Conservation (phyloP, 2,113 vertebrate genomes). For the Cyprinus carpio region DNA sequence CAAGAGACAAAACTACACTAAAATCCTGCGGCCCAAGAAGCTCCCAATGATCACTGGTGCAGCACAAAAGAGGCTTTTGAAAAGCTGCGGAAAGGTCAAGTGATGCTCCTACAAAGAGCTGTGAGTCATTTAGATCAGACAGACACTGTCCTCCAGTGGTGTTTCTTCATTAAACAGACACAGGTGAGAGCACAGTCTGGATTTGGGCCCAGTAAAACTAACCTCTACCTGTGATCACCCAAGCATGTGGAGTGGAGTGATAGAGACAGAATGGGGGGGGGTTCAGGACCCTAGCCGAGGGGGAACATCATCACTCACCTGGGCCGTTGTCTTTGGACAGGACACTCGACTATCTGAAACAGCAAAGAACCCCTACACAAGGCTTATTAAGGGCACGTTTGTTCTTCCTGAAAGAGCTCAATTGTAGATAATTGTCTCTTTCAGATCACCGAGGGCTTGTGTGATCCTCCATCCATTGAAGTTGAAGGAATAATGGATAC, state of each 20-base stretch:
- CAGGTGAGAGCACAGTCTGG: conserved; percentile 36
- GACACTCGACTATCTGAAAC: conserved; percentile 49
- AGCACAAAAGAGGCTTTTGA: conserved; percentile 38
- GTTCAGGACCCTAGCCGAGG: conserved; percentile 54
- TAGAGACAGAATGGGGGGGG: conserved; percentile 47
- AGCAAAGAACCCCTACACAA: conserved; percentile 57
- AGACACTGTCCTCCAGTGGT: conserved; percentile 48
- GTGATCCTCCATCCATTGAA: conserved; percentile 79
- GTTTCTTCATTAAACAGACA: conserved; percentile 56
- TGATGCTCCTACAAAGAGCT: conserved; percentile 45
- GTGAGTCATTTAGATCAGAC: conserved; percentile 25
- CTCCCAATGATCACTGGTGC: conserved; percentile 5
- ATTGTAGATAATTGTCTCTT: conserved; percentile 82
- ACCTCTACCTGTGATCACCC: conserved; percentile 61
- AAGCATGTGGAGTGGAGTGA: conserved; percentile 47
- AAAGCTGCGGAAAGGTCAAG: conserved; percentile 69
- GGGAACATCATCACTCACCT: conserved; percentile 66
- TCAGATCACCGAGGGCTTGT: conserved; percentile 70
- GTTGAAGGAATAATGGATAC: conserved; percentile 65
- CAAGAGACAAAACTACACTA: background rate
- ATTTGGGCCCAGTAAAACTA: conserved; percentile 31
- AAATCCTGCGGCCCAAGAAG: background rate
- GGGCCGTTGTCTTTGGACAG: conserved; percentile 59
- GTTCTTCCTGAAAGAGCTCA: conserved; percentile 76
- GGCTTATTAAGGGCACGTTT: conserved; percentile 73